Conservation (phyloP, 2,113 vertebrate species). For the Xenopus laevis region DNA sequence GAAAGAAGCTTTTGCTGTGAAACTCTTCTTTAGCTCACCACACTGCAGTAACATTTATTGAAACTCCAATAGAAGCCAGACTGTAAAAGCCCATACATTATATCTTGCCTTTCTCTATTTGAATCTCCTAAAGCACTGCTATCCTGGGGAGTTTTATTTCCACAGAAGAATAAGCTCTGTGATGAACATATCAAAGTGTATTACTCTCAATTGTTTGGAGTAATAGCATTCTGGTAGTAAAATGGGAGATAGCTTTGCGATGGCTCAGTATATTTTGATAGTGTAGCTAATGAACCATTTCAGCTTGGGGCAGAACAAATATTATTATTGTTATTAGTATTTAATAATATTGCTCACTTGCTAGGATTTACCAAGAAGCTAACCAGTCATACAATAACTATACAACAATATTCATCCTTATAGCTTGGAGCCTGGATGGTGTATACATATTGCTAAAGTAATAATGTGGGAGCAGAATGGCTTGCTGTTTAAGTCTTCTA, state of each 20-base stretch:
- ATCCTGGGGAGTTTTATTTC: conserved; percentile 9
- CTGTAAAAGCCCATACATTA: too few species aligned
- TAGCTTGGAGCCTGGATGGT: too few species aligned
- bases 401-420: too few species aligned
- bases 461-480: too few species aligned
- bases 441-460: too few species aligned
- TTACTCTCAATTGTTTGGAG: conserved; percentile 5
- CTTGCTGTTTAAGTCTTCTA: too few species aligned
- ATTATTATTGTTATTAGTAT: not conserved
- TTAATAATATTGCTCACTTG: not conserved
- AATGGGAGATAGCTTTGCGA: not conserved
- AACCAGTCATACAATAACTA: too few species aligned
- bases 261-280: not conserved
- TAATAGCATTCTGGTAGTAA: not conserved
- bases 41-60: not conserved
- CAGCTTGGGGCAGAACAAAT: not conserved
- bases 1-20: not conserved
- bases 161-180: conserved; percentile 7
- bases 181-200: conserved; percentile 18
- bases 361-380: too few species aligned
- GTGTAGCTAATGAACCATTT: not conserved
- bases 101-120: conserved; percentile 3
- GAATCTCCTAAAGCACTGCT: conserved; percentile 4
- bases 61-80: not conserved
- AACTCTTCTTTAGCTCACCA: conserved; percentile 10